Evolutionary conservation across 2,888 invertebrate species (phyloP).

Genomic region (Drosophila niveifrons): DNA sequence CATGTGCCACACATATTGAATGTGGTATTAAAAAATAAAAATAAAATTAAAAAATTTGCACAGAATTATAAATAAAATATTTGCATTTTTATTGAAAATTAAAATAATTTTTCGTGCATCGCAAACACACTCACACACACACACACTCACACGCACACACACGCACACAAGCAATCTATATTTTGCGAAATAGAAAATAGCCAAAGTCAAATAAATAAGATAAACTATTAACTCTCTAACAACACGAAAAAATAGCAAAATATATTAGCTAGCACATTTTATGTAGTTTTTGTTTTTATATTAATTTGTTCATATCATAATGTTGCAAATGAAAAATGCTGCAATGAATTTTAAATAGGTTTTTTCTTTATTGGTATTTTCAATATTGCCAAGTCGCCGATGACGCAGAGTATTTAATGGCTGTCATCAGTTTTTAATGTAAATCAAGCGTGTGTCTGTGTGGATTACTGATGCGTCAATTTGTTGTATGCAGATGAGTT

Average conservation of each 20-base stretch:
- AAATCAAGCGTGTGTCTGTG: constrained; percentile 21
- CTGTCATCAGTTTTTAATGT: constrained; percentile 10
- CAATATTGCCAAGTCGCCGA: neutral
- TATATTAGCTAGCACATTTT: too few species aligned
- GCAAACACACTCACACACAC: constrained; percentile 6
- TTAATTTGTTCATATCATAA: neutral
- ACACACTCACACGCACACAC: constrained; percentile 10
- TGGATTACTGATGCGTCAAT: constrained; percentile 52
- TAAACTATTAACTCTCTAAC: too few species aligned
- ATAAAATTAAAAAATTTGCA: constrained; percentile 24
- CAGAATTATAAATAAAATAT: constrained; percentile 76
- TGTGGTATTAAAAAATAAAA: constrained; percentile 31
- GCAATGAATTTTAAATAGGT: neutral
- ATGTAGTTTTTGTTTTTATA: too few species aligned
- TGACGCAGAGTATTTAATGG: constrained; percentile 28
- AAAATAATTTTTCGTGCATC: constrained; percentile 67
- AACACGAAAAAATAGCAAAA: too few species aligned
- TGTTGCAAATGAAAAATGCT: neutral
- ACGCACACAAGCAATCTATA: constrained; percentile 21
- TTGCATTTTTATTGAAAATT: constrained; percentile 79
- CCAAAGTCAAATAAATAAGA: too few species aligned
- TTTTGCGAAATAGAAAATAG: constrained; percentile 21
- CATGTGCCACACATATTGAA: constrained; percentile 44
- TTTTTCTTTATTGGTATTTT: neutral
- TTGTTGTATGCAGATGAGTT: constrained; percentile 56